These are phyloP conservation scores for Oryzias curvinotus DNA, from an alignment of 2,113 vertebrate genomes.

Conservation along the genomic window DNA sequence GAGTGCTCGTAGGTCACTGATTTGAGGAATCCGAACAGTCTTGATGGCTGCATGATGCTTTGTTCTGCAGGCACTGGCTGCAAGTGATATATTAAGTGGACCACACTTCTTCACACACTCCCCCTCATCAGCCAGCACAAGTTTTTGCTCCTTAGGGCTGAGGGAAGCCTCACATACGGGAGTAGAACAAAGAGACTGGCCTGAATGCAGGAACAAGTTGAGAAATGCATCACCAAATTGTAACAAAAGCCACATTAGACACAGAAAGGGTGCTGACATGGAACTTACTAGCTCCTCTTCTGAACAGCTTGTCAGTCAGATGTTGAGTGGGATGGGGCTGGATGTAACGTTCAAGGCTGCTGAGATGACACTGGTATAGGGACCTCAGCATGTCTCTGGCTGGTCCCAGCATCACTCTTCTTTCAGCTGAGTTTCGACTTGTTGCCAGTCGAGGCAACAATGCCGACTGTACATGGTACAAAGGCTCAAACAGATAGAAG, in stretches of 20 bases:
- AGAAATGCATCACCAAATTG: not conserved
- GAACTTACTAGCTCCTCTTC: constrained; percentile 86
- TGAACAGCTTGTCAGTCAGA: constrained; percentile 88
- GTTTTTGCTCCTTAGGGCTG: constrained; percentile 69
- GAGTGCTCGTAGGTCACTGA: constrained; percentile 85
- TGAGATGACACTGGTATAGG: constrained; percentile 89
- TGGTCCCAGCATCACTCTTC: constrained; percentile 88
- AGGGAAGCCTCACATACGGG: constrained; percentile 82
- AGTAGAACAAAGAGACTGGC: constrained; percentile 80
- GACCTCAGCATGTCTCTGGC: constrained; percentile 88
- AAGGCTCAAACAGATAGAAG: constrained; percentile 95
- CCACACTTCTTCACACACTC: constrained; percentile 89
- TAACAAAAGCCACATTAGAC: not conserved
- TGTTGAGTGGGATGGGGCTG: constrained; percentile 88
- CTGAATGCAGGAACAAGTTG: constrained; percentile 15
- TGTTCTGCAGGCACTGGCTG: constrained; percentile 82
- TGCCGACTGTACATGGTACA: constrained; percentile 90
- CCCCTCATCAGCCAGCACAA: constrained; percentile 82
- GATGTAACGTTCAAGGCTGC: constrained; percentile 92
- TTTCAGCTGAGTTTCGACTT: constrained; percentile 80
- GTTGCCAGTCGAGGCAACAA: constrained; percentile 87
- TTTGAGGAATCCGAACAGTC: constrained; percentile 88
- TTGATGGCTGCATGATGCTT: constrained; percentile 91
- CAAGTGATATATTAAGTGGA: constrained; percentile 85
- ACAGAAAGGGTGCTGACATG: not conserved